A percentile compares a stretch with the other conserved stretches of the same genome.
Conservation (phyloP, 1,140 invertebrate species). For the Zaprionus capensis region DNA sequence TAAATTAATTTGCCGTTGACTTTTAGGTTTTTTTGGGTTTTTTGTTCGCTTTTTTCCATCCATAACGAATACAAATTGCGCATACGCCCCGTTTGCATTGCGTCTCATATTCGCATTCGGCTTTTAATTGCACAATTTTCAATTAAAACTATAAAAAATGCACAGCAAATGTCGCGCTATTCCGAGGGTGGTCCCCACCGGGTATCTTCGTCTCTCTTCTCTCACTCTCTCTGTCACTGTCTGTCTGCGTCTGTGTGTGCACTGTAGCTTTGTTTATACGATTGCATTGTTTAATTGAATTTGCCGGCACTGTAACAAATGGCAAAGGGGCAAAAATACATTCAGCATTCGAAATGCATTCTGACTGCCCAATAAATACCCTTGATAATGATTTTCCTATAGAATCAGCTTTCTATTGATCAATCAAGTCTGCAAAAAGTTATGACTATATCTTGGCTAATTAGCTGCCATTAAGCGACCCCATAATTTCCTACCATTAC, state of each 20-base stretch:
- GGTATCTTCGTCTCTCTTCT: background rate
- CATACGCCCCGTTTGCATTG: slow-evolving; percentile 60
- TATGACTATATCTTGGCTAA: background rate
- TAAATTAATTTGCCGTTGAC: slow-evolving; percentile 72
- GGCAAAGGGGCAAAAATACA: slow-evolving; percentile 26
- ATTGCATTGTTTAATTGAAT: slow-evolving; percentile 78
- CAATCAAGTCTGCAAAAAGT: background rate
- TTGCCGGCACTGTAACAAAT: slow-evolving; percentile 62
- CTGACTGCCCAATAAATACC: background rate
- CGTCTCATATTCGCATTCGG: slow-evolving; percentile 40
- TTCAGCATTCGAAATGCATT: slow-evolving; percentile 12
- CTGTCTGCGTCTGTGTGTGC: background rate
- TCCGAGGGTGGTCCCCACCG: slow-evolving; percentile 9
- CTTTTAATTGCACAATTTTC: slow-evolving; percentile 76
- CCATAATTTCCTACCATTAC: background rate
- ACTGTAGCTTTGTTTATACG: slow-evolving; percentile 69
- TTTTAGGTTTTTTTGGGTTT: slow-evolving; percentile 40
- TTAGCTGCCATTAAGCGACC: background rate
- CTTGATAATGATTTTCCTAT: background rate
- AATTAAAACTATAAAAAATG: slow-evolving; percentile 67
- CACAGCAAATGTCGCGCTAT: slow-evolving; percentile 21
- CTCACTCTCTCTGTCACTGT: background rate
- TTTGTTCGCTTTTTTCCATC: background rate
- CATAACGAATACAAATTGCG: slow-evolving; percentile 48
- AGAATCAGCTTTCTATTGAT: background rate